phyloP scores from a whole-genome alignment of 2,888 invertebrate species.

The Theretra japonica region DNA sequence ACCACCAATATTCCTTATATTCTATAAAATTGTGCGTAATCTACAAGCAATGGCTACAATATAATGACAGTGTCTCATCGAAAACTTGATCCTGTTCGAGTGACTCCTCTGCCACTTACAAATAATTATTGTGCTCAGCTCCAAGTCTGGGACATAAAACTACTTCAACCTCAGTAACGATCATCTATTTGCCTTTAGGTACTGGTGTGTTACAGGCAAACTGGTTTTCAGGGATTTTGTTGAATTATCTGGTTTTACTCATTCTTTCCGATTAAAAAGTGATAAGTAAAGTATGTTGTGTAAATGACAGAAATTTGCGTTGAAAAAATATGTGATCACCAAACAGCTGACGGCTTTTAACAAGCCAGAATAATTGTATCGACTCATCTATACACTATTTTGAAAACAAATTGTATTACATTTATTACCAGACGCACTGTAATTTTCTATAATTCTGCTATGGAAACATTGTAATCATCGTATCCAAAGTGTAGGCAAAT shows the following conservation, averaged over 20 bases:
- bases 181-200: not conserved
- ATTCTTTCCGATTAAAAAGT: not conserved
- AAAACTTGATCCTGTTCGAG: conserved; percentile 1
- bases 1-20: no score
- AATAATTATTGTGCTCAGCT: conserved; percentile 14
- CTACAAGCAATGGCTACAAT: not conserved
- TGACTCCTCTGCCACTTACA: conserved; percentile 5
- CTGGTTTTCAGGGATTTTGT: not conserved
- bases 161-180: conserved; percentile 23
- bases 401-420: no score
- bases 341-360: no score
- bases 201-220: not conserved
- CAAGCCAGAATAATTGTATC: no score
- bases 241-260: not conserved
- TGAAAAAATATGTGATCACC: no score
- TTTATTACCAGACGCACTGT: no score
- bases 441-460: no score
- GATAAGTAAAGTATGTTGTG: no score
- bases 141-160: not conserved
- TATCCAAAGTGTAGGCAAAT: no score
- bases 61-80: conserved; percentile 7
- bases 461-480: no score
- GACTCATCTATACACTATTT: no score
- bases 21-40: not conserved
- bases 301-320: no score